These are phyloP conservation scores for Pachyuromys duprasi DNA, from an alignment of 2,797 vertebrate genomes.

Conservation along the genomic window DNA sequence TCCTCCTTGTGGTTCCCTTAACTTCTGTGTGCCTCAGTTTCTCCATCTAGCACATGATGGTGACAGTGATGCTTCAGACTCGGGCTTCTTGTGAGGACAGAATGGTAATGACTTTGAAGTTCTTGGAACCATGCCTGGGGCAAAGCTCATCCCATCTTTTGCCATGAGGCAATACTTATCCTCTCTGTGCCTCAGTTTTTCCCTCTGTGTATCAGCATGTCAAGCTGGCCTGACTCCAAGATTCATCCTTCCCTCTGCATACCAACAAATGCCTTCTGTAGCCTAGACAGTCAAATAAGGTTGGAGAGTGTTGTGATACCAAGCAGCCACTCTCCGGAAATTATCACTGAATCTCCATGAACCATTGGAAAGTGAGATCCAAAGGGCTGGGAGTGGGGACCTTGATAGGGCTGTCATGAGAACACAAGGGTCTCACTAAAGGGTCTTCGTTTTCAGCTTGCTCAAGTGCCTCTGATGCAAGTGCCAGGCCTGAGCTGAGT, in stretches of 20 bases:
- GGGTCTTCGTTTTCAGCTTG: not conserved
- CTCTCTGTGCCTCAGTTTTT: not conserved
- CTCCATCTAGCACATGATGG: not conserved
- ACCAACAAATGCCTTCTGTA: not conserved
- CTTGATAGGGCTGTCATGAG: not conserved
- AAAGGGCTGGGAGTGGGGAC: not conserved
- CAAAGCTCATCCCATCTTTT: not conserved
- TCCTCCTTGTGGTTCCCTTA: not conserved
- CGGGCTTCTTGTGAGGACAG: not conserved
- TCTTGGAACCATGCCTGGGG: not conserved
- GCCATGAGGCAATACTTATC: not conserved
- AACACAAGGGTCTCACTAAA: too few species aligned
- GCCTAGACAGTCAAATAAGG: accelerated
- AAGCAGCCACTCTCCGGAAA: not conserved
- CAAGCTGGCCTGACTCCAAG: not conserved
- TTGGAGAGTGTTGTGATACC: accelerated
- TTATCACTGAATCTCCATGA: accelerated
- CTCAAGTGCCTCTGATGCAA: not conserved
- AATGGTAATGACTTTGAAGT: not conserved
- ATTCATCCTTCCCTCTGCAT: not conserved
- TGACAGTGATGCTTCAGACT: not conserved
- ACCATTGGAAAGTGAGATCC: not conserved
- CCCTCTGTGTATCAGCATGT: not conserved
- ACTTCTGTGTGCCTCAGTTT: not conserved
- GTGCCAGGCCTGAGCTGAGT: not conserved